Conservation (phyloP, 2,888 invertebrate genomes). For the Bimastos eiseni region DNA sequence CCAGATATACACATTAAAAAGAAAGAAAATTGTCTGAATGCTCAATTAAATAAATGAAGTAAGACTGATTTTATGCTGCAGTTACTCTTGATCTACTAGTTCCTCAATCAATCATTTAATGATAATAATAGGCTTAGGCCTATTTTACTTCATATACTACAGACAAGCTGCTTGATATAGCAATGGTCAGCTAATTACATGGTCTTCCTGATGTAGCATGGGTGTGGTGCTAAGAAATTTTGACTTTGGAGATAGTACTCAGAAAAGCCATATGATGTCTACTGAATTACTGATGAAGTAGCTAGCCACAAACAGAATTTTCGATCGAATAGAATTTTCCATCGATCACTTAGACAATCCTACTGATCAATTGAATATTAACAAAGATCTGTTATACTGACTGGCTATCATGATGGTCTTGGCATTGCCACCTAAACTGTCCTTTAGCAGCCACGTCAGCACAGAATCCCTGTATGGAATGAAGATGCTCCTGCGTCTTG, state of each 20-base stretch:
- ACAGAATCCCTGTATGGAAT: constrained; percentile 80
- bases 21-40: background rate
- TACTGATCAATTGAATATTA: background rate
- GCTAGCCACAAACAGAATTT: background rate
- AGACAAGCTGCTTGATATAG: too few species aligned
- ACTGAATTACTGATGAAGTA: too few species aligned
- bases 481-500: constrained; percentile 61
- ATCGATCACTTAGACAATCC: background rate
- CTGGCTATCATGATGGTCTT: constrained; percentile 79
- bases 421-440: constrained; percentile 78
- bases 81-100: background rate
- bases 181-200: background rate
- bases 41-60: background rate
- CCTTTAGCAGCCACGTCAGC: constrained; percentile 79
- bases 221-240: background rate
- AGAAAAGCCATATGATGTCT: background rate
- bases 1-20: background rate
- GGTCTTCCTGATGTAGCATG: background rate
- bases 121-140: too few species aligned
- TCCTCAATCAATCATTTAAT: background rate
- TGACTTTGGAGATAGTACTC: background rate
- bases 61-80: background rate
- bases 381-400: constrained; percentile 64
- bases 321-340: too few species aligned
- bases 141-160: too few species aligned